Conservation (phyloP, 2,888 invertebrate genomes). For the Leptopilina myrica region DNA sequence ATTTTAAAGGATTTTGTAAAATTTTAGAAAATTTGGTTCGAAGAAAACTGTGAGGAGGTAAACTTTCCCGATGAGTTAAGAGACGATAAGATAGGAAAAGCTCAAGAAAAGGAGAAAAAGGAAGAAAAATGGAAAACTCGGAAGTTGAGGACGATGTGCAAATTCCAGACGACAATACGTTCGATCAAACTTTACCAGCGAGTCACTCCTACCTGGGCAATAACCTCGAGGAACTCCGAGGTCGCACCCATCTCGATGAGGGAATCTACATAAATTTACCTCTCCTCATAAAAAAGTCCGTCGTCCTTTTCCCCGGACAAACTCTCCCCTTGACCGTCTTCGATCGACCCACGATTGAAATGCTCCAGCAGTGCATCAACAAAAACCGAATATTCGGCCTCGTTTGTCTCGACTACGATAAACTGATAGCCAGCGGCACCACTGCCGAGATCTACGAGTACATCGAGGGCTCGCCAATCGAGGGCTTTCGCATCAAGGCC, state of each 20-base stretch:
- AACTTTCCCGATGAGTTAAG: no score
- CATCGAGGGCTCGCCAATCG: constrained; percentile 77
- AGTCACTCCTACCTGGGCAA: constrained; percentile 80
- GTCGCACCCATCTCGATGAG: constrained; percentile 82
- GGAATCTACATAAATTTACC: constrained; percentile 79
- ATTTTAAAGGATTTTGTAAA: no score
- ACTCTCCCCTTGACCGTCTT: constrained; percentile 85
- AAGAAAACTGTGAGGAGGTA: no score
- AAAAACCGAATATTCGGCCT: constrained; percentile 83
- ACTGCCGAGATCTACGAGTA: constrained; percentile 78
- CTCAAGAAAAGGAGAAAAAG: no score
- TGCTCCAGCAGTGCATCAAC: constrained; percentile 80
- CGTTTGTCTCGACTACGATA: constrained; percentile 78
- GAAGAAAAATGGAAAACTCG: no score
- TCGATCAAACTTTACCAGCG: constrained; percentile 79
- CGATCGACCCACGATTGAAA: constrained; percentile 78
- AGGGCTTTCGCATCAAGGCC: constrained; percentile 83
- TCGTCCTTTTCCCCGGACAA: constrained; percentile 88
- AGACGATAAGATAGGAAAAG: no score
- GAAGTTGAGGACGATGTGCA: not conserved
- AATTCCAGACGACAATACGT: constrained; percentile 54
- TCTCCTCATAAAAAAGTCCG: constrained; percentile 79
- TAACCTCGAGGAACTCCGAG: constrained; percentile 81
- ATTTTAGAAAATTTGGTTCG: no score
- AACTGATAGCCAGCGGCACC: constrained; percentile 63